Evolutionary conservation across 2,797 vertebrate species (phyloP).

Genomic region (Heteromormyrus szaboi): DNA sequence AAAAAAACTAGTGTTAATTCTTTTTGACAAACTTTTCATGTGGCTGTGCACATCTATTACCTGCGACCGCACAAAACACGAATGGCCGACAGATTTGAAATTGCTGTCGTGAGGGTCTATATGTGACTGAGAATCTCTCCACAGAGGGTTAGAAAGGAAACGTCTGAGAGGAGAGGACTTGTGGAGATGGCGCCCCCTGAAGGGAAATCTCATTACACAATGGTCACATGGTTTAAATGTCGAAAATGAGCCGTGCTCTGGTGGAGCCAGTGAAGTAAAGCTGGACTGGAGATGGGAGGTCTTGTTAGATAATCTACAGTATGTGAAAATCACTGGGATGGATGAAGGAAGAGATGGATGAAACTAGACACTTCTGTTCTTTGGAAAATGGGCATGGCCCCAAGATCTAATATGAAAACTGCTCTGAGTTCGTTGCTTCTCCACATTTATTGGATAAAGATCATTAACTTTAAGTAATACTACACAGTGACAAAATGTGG

Average conservation of each 20-base stretch:
- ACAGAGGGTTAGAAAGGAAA: conserved; percentile 33
- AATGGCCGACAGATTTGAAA: background rate
- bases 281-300: background rate
- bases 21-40: background rate
- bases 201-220: conserved; percentile 52
- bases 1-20: background rate
- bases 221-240: conserved; percentile 38
- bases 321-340: background rate
- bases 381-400: background rate
- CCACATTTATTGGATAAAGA: conserved; percentile 9
- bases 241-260: conserved; percentile 44
- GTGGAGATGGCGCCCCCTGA: conserved; percentile 47
- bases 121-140: background rate
- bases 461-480: conserved; percentile 16
- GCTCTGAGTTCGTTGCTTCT: background rate
- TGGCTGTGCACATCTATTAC: background rate
- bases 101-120: background rate
- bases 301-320: background rate
- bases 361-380: background rate
- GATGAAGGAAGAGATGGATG: background rate
- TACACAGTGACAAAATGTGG: background rate
- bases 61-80: too few relatives aligned
- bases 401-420: background rate
- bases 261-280: background rate
- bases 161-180: conserved; percentile 32